Base-by-base conservation (phyloP, 2,797 vertebrate genomes). In the Cheirogaleus major region DNA sequence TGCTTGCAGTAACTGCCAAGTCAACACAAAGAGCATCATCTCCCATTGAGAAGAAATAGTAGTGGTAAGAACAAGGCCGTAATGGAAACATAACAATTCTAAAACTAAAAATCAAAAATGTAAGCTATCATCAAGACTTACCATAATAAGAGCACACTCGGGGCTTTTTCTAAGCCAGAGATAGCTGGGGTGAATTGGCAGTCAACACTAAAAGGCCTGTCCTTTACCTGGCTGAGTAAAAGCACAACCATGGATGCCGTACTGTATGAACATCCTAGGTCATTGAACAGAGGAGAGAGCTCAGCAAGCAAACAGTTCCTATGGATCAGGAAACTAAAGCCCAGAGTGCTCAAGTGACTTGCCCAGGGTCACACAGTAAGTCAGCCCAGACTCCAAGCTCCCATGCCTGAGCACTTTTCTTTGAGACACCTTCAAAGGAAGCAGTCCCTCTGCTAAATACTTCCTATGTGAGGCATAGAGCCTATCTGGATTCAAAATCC, bases 31-130 rank as follows among this genome's bases (percentile, higher is more conserved):
- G 69, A 87, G 30, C 59, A 81, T 80, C 52, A 45, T 27, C 63
- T 87, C 91, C 83, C 87, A 75, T 2, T 15, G 75, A 91, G 43
- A 65, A 92, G 92, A 95, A 94, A 89, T n/a, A 18, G 35, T 48
- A 55, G 35, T 55, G 48, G 52, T 41, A 90, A 84, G 30, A 94
- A 80, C 17, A 76, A 76, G 52, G 63, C 65, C 81, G 4, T 79
- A 94, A 76, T 2, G 81, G 67, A 96, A 88, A 93, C 41, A 76
- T n/a, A 91, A 30, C 35, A 78, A 76, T 65, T 76, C 65, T 90
- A 11, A 59, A 91, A 88, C 7, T 41, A n/a, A 52, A 41, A 89
- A 61, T 73, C 7, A 89, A 48, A 59, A 48, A 13, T 79, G 75
- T 43, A 78, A 43, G 30, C 50, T 78, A 52, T 84, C 52, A 12